Conservation (phyloP, 2,797 vertebrate genomes). For the Eupleurogrammus muticus region DNA sequence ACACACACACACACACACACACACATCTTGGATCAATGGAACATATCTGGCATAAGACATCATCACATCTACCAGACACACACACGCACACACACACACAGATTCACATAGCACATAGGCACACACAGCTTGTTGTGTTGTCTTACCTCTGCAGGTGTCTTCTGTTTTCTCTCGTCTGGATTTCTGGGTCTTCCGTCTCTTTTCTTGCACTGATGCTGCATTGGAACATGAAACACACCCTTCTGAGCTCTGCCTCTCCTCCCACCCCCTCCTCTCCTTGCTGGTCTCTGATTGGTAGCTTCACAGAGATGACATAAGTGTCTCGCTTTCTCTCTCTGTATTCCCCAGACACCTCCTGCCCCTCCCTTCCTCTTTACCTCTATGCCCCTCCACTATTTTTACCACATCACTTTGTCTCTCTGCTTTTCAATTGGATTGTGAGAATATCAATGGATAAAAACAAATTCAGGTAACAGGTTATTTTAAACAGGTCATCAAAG, state of each 20-base stretch:
- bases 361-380: constrained; percentile 61
- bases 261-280: constrained; percentile 38
- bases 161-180: not conserved
- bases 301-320: constrained; percentile 76
- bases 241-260: constrained; percentile 59
- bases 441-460: not conserved
- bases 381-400: constrained; percentile 27
- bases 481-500: not conserved
- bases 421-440: not conserved
- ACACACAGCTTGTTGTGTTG: constrained; percentile 32
- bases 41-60: constrained; percentile 43
- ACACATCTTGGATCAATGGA: not conserved
- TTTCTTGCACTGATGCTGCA: constrained; percentile 69
- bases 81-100: not conserved
- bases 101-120: constrained; percentile 6
- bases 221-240: constrained; percentile 78
- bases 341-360: constrained; percentile 57
- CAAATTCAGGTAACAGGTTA: not conserved
- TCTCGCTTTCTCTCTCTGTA: constrained; percentile 46
- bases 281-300: constrained; percentile 69
- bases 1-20: constrained; percentile 7
- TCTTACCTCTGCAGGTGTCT: constrained; percentile 67
- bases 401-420: constrained; percentile 28
- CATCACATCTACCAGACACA: constrained; percentile 5
- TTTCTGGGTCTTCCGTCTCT: not conserved